Evolutionary conservation across 2,888 invertebrate genomes (phyloP).

Genomic region (Ectobius pallidus): DNA sequence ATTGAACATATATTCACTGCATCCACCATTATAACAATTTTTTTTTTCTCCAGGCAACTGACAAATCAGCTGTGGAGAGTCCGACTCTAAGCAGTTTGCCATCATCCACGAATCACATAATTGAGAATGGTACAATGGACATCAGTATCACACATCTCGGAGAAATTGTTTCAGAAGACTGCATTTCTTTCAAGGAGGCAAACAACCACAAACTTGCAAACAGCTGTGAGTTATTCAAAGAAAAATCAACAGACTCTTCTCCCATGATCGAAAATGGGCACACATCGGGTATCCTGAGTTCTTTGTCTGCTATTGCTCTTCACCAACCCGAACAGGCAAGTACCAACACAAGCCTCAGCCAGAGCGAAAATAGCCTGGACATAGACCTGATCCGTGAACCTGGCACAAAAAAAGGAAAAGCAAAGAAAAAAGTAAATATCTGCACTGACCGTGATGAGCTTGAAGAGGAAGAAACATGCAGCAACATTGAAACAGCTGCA

Average conservation of each 20-base stretch:
- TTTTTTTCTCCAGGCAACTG: neutral
- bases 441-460: constrained; percentile 58
- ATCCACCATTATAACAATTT: too few species aligned
- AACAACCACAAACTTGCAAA: neutral
- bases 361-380: constrained; percentile 37
- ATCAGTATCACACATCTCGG: neutral
- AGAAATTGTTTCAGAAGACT: neutral
- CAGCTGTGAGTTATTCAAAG: constrained; percentile 4
- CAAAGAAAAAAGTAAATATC: constrained; percentile 68
- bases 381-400: constrained; percentile 31
- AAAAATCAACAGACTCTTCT: neutral
- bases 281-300: neutral
- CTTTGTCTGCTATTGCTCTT: neutral
- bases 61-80: neutral
- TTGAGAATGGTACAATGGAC: neutral
- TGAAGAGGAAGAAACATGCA: constrained; percentile 53
- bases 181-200: neutral
- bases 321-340: constrained; percentile 28
- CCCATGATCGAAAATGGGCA: constrained; percentile 32
- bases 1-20: too few species aligned
- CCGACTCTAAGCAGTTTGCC: neutral
- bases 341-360: constrained; percentile 33
- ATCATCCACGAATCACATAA: neutral
- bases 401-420: constrained; percentile 46
- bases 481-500: constrained; percentile 46